Conservation (phyloP, 2,113 vertebrate genomes). For the Ceyx melanurus region DNA sequence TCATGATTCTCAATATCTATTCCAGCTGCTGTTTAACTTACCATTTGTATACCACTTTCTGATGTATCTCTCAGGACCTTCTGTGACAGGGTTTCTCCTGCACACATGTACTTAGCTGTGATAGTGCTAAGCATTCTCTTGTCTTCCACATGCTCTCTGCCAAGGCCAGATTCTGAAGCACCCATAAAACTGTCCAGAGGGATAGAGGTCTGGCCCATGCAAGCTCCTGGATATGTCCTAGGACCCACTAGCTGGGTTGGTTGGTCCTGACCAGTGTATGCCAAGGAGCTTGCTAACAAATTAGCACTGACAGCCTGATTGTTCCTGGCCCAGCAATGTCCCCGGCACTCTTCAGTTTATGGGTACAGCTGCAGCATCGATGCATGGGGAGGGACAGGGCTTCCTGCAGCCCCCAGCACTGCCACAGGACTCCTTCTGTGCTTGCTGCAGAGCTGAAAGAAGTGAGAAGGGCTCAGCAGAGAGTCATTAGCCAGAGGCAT, state of each 20-base stretch:
- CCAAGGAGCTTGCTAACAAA: background rate
- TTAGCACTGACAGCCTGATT: background rate
- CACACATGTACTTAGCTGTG: background rate
- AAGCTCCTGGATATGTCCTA: background rate
- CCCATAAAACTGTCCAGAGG: background rate
- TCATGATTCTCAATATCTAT: background rate
- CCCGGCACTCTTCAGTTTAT: background rate
- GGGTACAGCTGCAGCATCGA: fast-evolving
- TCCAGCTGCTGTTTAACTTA: background rate
- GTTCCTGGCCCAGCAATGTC: background rate
- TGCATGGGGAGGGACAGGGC: background rate
- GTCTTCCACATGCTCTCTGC: background rate
- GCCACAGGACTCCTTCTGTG: fast-evolving
- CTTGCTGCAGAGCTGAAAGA: background rate
- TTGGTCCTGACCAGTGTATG: background rate
- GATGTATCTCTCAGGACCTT: background rate
- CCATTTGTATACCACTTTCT: background rate
- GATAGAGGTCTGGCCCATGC: background rate
- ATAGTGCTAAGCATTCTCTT: background rate
- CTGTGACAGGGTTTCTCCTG: background rate
- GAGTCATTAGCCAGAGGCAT: background rate
- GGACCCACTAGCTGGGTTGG: background rate
- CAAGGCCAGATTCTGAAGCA: background rate
- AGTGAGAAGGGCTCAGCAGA: background rate
- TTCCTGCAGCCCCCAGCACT: background rate